Percentiles rank a stretch among this genome's conserved stretches.
phyloP scores from a whole-genome alignment of 1,140 invertebrate species.

The Coenobita brevimanus region DNA sequence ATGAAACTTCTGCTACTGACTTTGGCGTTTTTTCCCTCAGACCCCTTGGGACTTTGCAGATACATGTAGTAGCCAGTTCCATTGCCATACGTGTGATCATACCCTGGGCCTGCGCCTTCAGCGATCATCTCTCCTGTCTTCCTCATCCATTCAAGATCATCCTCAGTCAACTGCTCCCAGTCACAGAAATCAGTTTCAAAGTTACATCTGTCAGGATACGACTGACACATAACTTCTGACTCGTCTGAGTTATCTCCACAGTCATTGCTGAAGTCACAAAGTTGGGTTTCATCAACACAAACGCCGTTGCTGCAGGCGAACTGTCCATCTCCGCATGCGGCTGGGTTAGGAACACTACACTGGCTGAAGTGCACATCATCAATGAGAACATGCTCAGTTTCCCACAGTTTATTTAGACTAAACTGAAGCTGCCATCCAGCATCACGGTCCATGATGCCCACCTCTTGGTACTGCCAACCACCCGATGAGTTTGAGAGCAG shows the following conservation, averaged over 20 bases:
- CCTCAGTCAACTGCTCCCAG: background rate
- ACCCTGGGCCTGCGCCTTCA: background rate
- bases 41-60: background rate
- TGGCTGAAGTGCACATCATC: slow-evolving; percentile 4
- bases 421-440: background rate
- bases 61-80: slow-evolving; percentile 1
- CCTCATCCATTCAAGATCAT: slow-evolving; percentile 7
- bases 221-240: background rate
- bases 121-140: slow-evolving; percentile 5
- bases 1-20: background rate
- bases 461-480: background rate
- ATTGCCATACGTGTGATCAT: slow-evolving; percentile 19
- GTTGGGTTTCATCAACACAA: background rate
- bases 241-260: slow-evolving; percentile 7
- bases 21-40: background rate
- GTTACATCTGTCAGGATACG: background rate
- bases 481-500: background rate
- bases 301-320: slow-evolving; percentile 15
- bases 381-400: background rate
- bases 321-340: background rate
- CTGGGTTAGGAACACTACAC: background rate
- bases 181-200: slow-evolving; percentile 13
- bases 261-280: slow-evolving; percentile 6
- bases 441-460: background rate
- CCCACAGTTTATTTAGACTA: background rate